Evolutionary conservation across 2,113 vertebrate species (phyloP), one percentile per base, ranked within the genome.

Genomic region (Oryzias melastigma): DNA sequence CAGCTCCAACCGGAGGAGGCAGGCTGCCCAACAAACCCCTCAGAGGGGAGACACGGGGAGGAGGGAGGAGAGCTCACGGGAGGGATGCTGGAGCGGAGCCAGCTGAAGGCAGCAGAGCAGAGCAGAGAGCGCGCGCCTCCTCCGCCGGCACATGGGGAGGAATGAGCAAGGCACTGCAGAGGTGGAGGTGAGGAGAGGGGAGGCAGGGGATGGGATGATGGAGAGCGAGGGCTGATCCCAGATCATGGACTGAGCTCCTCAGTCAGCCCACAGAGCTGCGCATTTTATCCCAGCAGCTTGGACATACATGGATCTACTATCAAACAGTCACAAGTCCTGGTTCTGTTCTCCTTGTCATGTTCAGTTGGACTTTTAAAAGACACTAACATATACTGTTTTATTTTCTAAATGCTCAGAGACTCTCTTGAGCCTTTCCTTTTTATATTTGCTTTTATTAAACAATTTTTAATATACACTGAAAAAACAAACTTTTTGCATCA

Each of bases 101-200:
- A 84, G 81, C 66, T 80, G 64, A 24, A 68, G 66, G 75, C 78
- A 53, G 59, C 58, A 68, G 72, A 73, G 75, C 82, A 60, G 68
- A 63, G 75, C 82, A 60, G 71, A 63, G 69, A 74, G 66, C 51
- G 61, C 6, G 57, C 35, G 66, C 76, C 68, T 83, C 66, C 62
- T 48, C 14, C 56, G 60, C 60, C 65, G 48, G 81, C 62, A 55
- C 66, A 61, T 35, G 35, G 59, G 57, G 49, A 81, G 71, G 68
- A 87, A 70, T 78, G 84, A 85, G 65, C 45, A 24, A 43, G 71
- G 56, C 78, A 85, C 87, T 89, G 87, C 87, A 87, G 85, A 81
- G 82, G 62, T 70, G 69, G 82, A 69, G 73, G 62, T 68, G 60
- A 52, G 47, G 63, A 66, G 68, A 56, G 49, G 63, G 64, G 68